Conservation (phyloP, 2,888 invertebrate species). For the Cecidostiba fungosa region DNA sequence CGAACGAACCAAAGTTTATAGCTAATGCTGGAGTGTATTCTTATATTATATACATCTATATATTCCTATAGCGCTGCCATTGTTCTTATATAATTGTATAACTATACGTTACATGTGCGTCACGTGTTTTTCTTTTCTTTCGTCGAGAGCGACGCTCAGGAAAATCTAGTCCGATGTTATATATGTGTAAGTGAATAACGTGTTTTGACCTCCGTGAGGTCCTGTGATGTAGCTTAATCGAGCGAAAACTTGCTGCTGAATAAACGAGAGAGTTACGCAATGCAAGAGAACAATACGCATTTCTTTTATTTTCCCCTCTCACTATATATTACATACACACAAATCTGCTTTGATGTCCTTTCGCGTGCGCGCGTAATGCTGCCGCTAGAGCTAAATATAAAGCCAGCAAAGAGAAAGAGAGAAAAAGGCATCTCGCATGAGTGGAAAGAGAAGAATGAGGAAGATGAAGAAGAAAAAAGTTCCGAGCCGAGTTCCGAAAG, state of each 20-base stretch:
- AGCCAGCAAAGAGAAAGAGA: not conserved
- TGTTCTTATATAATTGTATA: slow-evolving; percentile 4
- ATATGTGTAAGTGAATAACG: slow-evolving; percentile 52
- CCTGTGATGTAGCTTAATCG: slow-evolving; percentile 58
- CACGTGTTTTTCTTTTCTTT: slow-evolving; percentile 19
- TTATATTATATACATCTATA: not conserved
- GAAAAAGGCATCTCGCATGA: slow-evolving; percentile 54
- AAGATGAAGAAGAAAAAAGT: slow-evolving; percentile 39
- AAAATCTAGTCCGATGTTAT: slow-evolving; percentile 72
- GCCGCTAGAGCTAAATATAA: not conserved
- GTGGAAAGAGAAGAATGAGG: slow-evolving; percentile 39
- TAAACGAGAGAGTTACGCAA: slow-evolving; percentile 46
- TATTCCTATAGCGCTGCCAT: slow-evolving; percentile 42
- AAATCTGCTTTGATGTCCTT: not conserved
- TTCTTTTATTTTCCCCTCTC: not conserved
- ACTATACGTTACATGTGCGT: slow-evolving; percentile 24
- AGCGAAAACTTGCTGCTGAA: slow-evolving; percentile 36
- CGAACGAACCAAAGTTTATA: slow-evolving; percentile 55
- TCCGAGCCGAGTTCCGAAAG: slow-evolving; percentile 70
- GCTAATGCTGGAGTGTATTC: not conserved
- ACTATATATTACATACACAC: not conserved
- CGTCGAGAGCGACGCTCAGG: slow-evolving; percentile 19
- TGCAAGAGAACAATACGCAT: not conserved
- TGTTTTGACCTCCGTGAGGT: slow-evolving; percentile 64
- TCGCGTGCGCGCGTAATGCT: not conserved